Evolutionary conservation across 2,888 invertebrate genomes (phyloP).

Genomic region (Catocala fraxini): DNA sequence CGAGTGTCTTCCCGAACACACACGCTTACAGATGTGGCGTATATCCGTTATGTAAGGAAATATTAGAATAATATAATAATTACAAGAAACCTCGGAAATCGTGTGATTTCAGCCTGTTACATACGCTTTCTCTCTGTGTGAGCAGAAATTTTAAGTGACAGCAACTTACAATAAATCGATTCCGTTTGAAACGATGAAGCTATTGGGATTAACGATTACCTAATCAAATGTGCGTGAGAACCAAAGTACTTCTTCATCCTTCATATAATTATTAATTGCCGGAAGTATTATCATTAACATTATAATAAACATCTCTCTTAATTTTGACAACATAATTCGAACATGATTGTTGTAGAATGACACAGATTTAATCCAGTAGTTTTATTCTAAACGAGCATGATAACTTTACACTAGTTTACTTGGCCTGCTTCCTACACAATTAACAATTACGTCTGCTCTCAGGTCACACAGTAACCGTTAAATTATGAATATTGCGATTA

Average conservation of each 20-base stretch:
- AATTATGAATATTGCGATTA: constrained; percentile 61
- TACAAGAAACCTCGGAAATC: constrained; percentile 31
- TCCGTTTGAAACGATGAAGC: not conserved
- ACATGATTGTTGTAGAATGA: constrained; percentile 9
- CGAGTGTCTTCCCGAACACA: constrained; percentile 67
- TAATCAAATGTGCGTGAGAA: constrained; percentile 4
- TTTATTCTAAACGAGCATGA: constrained; percentile 24
- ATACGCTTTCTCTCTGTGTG: constrained; percentile 40
- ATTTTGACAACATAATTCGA: no score
- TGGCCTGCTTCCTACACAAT: constrained; percentile 69
- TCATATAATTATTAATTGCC: no score
- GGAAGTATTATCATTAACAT: not conserved
- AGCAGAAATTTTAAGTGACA: constrained; percentile 24
- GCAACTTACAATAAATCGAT: constrained; percentile 2
- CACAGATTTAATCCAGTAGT: constrained; percentile 22
- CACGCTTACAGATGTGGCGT: constrained; percentile 32
- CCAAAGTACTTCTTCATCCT: no score
- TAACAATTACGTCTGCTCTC: constrained; percentile 62
- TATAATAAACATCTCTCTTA: constrained; percentile 1
- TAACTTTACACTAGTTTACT: constrained; percentile 36
- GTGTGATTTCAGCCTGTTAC: constrained; percentile 20
- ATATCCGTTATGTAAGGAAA: constrained; percentile 46
- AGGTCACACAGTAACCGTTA: constrained; percentile 66
- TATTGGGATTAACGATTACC: constrained; percentile 5
- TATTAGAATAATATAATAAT: constrained; percentile 39